Evolutionary conservation across 2,888 invertebrate species (phyloP), one percentile per base, ranked within the genome.

Genomic region (Tiliacea aurago): DNA sequence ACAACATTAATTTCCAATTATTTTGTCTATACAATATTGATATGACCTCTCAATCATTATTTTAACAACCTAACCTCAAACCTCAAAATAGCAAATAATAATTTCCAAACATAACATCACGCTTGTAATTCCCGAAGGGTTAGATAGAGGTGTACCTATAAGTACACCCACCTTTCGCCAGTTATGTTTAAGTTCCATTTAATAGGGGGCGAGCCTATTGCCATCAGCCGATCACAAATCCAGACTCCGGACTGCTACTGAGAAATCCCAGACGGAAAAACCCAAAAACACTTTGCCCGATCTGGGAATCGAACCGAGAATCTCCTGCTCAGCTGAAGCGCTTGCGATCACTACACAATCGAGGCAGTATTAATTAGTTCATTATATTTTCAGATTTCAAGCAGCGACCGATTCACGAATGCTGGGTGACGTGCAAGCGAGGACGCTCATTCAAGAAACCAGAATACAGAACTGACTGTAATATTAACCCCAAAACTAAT

Each of bases 361-460:
- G 5, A 41, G 41, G 9, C 41, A 41, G 7, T 53, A 6, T 13
- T 53, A n/a, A 23, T 33, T 64, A 28, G 11, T 6, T 37, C 37
- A 37, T 37, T 37, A 58, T 43, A 49, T 74, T 80, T 89, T 33
- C 89, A 96, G 96, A 96, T 89, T 96, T 95, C 84, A 94, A 92
- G 77, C 95, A 95, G 76, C 90, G 95, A 2, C 96, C 96, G 0
- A 95, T 94, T 41, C 96, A 96, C 76, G 96, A 96, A 76, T 96
- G 96, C 76, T 96, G 96, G 96, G 96, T 96, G 41, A 96, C 96
- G 0, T 96, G 96, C 80, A 96, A 96, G 78, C 89, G 96, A 81
- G 96, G 96, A 4, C 89, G 96, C 37, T 95, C 95, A 0, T 96
- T 95, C 87, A 96, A 95, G 85, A 96, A 95, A 63, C 96, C 96